phyloP scores from a whole-genome alignment of 2,113 vertebrate species.

The Macaca nemestrina region DNA sequence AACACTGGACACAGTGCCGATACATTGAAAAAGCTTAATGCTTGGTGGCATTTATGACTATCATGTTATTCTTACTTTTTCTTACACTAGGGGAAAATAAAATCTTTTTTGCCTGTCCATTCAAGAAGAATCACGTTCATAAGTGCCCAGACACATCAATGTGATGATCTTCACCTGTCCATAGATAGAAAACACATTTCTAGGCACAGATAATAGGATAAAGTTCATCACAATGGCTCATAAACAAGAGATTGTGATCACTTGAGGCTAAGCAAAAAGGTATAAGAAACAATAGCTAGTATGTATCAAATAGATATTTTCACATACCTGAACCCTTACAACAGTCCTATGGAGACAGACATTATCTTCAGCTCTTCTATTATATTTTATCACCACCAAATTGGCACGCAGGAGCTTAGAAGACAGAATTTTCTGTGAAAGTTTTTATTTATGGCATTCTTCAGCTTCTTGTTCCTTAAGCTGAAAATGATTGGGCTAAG shows the following conservation, averaged over 20 bases:
- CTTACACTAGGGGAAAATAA: neutral
- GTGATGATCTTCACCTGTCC: neutral
- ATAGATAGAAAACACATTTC: neutral
- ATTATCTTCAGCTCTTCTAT: too few relatives aligned
- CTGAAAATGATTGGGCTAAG: conserved; percentile 73
- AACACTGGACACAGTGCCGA: neutral
- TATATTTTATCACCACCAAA: too few relatives aligned
- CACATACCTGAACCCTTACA: neutral
- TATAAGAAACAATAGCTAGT: neutral
- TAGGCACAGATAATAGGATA: neutral
- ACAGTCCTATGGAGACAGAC: neutral
- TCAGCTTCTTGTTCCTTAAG: conserved; percentile 65
- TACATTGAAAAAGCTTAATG: neutral
- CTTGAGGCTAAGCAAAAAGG: neutral
- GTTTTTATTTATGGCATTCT: conserved; percentile 18
- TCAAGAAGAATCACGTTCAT: neutral
- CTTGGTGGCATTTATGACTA: neutral
- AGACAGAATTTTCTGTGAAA: neutral
- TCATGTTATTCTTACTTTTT: neutral
- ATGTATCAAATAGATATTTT: neutral
- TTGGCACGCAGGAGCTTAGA: neutral
- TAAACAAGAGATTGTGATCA: neutral
- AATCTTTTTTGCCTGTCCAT: neutral
- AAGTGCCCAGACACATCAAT: neutral
- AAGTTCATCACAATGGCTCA: neutral